A percentile compares a stretch with the other conserved stretches of the same genome.
These are phyloP conservation scores for Taurulus bubalis DNA, from an alignment of 2,113 vertebrate species.

Conservation along the genomic window DNA sequence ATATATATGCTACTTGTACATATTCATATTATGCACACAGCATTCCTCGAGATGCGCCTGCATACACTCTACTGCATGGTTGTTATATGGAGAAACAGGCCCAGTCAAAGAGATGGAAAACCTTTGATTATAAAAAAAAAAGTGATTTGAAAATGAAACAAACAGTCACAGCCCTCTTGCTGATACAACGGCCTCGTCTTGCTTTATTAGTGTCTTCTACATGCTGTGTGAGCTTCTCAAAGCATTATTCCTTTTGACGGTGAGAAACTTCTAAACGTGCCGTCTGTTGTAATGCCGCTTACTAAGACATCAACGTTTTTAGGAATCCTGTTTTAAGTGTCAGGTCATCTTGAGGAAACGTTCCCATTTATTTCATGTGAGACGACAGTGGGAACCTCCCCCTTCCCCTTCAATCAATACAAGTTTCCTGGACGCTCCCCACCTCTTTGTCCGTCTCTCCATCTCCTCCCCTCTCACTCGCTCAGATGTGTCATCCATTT, in stretches of 20 bases:
- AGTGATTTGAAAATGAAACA: constrained; percentile 21
- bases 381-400: neutral
- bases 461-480: constrained; percentile 3
- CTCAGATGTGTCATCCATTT: constrained; percentile 36
- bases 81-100: neutral
- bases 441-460: neutral
- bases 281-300: neutral
- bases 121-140: neutral
- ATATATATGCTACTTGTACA: neutral
- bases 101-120: neutral
- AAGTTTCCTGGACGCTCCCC: neutral
- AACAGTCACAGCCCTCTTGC: neutral
- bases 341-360: neutral
- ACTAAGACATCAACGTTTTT: neutral
- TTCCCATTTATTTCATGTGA: constrained; percentile 15
- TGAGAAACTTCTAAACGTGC: neutral
- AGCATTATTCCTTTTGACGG: constrained; percentile 8
- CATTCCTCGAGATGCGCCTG: neutral
- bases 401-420: constrained; percentile 31
- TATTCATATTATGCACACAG: neutral
- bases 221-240: neutral
- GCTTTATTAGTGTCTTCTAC: neutral
- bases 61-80: neutral
- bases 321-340: neutral
- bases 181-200: too few relatives aligned